phyloP scores from a whole-genome alignment of 2,888 invertebrate species.

The Hermaeophaga mercurialis region DNA sequence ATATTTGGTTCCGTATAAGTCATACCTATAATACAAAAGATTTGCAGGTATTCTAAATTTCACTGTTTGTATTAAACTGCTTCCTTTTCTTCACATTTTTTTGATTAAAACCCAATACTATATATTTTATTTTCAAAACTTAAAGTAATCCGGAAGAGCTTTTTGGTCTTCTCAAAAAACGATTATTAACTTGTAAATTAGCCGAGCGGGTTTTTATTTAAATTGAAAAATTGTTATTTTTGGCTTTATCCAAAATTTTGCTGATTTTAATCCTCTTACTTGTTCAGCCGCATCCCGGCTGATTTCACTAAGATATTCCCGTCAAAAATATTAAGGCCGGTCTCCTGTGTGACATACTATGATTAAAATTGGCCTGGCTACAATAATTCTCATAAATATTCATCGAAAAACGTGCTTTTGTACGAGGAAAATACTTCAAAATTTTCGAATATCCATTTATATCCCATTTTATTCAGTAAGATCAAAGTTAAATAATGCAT shows the following conservation, averaged over 20 bases:
- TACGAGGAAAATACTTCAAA: constrained; percentile 39
- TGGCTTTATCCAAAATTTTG: constrained; percentile 2
- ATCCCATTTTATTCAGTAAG: constrained; percentile 32
- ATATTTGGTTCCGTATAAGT: too few relatives aligned
- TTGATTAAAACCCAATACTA: too few relatives aligned
- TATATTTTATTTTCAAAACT: too few relatives aligned
- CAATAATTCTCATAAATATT: constrained; percentile 46
- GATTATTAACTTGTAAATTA: not conserved
- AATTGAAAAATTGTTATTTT: constrained; percentile 10
- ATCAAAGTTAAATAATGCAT: constrained; percentile 37
- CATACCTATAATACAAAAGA: too few relatives aligned
- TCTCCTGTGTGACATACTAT: constrained; percentile 29
- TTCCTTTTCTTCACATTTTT: too few relatives aligned
- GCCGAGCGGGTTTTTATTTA: not conserved
- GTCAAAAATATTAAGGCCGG: constrained; percentile 22
- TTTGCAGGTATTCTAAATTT: too few relatives aligned
- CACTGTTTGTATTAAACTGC: too few relatives aligned
- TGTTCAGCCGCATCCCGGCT: constrained; percentile 6
- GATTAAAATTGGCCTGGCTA: constrained; percentile 36
- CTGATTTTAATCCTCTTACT: constrained; percentile 22
- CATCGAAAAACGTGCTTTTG: constrained; percentile 43
- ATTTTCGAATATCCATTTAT: constrained; percentile 30
- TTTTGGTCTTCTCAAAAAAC: too few relatives aligned
- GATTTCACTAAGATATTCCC: constrained; percentile 24
- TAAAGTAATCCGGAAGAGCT: too few relatives aligned